Percentiles rank a stretch among this genome's conserved stretches.
Conservation (phyloP, 2,797 vertebrate species). For the Psittacula echo region DNA sequence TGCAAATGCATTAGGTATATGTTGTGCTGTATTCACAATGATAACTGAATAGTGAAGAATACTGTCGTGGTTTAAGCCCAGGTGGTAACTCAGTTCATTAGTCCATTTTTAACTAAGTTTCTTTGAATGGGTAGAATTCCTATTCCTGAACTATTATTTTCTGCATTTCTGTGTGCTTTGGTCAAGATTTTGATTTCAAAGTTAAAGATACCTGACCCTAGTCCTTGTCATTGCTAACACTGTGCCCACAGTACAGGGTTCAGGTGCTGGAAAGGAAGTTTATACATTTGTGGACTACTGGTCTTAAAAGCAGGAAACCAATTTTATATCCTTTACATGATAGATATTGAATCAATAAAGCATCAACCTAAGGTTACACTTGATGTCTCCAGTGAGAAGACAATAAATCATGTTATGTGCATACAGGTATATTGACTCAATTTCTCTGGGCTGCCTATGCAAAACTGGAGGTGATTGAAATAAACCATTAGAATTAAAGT, state of each 20-base stretch:
- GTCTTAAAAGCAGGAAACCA: constrained; percentile 56
- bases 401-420: constrained; percentile 58
- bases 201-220: background rate
- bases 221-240: background rate
- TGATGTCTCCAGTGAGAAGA: constrained; percentile 52
- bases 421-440: constrained; percentile 57
- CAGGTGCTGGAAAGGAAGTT: background rate
- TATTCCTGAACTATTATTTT: background rate
- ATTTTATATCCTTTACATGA: constrained; percentile 41
- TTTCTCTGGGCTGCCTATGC: constrained; percentile 49
- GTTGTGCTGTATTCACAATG: background rate
- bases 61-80: background rate
- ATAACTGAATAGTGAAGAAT: background rate
- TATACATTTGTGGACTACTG: background rate
- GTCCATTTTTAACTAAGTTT: background rate
- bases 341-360: constrained; percentile 49
- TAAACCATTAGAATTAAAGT: background rate
- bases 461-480: constrained; percentile 47
- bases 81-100: background rate
- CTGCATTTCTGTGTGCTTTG: background rate
- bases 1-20: background rate
- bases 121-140: background rate
- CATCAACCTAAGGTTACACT: constrained; percentile 53
- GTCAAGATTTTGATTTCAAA: background rate
- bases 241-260: background rate